These are phyloP conservation scores for Aquatica leii DNA, from an alignment of 2,888 invertebrate genomes.

Conservation along the genomic window DNA sequence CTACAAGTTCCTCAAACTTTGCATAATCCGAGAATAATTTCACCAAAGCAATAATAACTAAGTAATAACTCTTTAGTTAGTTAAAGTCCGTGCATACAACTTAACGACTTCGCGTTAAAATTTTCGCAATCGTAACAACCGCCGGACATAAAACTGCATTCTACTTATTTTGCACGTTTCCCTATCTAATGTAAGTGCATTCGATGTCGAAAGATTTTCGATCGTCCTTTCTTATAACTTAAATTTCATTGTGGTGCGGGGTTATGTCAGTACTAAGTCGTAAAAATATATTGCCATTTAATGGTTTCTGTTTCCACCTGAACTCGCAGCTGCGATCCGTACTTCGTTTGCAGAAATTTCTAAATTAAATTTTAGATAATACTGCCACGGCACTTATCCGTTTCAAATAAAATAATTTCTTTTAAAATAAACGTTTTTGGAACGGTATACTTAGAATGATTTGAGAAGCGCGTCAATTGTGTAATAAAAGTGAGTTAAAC, in stretches of 20 bases:
- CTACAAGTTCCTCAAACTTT: too few species aligned
- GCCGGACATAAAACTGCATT: constrained; percentile 51
- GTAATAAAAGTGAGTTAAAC: not conserved
- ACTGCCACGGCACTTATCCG: not conserved
- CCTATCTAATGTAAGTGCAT: constrained; percentile 39
- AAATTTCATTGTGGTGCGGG: constrained; percentile 40
- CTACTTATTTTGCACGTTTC: constrained; percentile 47
- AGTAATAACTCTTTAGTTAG: constrained; percentile 55
- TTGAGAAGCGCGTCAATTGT: too few species aligned
- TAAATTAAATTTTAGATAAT: constrained; percentile 13
- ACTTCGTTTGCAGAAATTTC: constrained; percentile 27
- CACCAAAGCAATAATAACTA: constrained; percentile 49
- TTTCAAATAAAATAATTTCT: not conserved
- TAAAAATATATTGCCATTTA: constrained; percentile 55
- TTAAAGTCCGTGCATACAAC: constrained; percentile 47
- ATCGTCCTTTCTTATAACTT: constrained; percentile 24
- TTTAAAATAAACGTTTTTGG: too few species aligned
- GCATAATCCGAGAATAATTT: constrained; percentile 2
- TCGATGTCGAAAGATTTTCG: constrained; percentile 17
- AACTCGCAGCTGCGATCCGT: constrained; percentile 42
- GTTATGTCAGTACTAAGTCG: constrained; percentile 46
- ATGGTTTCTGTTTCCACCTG: constrained; percentile 56
- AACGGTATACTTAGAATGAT: too few species aligned
- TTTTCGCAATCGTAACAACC: constrained; percentile 52
- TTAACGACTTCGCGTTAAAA: constrained; percentile 55